Base-by-base conservation (phyloP, 2,888 invertebrate genomes). In the Didymodactylos carnosus region DNA sequence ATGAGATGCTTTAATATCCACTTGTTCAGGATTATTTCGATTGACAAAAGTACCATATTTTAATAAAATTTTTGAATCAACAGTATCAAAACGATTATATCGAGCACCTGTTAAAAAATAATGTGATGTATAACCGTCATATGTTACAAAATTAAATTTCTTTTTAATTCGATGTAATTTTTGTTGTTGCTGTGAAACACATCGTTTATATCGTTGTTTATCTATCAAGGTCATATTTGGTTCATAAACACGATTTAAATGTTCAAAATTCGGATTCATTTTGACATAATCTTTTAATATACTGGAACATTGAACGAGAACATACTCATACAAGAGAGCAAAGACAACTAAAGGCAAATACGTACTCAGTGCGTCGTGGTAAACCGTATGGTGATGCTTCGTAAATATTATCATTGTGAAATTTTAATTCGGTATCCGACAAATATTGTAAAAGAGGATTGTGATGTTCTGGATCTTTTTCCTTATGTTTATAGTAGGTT, bases 31-130 rank as follows among this genome's bases (percentile, higher is more conserved):
- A 39, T 71, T 74, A 25, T 74, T 53, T 35, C 74, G 49, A 74
- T 74, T 71, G n/a, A 74, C 39, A 71, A 74, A 74, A 41, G 71
- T 71, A 23, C 74, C 74, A 43, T 71, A 71, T 74, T 74, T 71
- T n/a, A 53, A 53, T 23, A 74, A 39, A 19, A 74, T 74, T 41
- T 74, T 74, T 5, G 74, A 74, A 69, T 74, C 74, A 16, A 74
- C 62, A 16, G 74, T 71, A 39, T 74, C 74, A 53, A 35, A 71
- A 51, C 74, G 53, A 71, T 74, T 74, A 25, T 71, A 74, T 29
- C 74, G 25, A 1, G 71, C 74, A 53, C 74, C 74, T 7, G 74
- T 74, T 19, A 74, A 39, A 71, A 74, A 74, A 62, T 74, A 74
- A 71, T 74, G 74, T 16, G 51, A 49, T 19, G 70, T 71, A 53